phyloP scores from a whole-genome alignment of 1,140 invertebrate species.

The fruit fly (Drosophila melanogaster) region DNA sequence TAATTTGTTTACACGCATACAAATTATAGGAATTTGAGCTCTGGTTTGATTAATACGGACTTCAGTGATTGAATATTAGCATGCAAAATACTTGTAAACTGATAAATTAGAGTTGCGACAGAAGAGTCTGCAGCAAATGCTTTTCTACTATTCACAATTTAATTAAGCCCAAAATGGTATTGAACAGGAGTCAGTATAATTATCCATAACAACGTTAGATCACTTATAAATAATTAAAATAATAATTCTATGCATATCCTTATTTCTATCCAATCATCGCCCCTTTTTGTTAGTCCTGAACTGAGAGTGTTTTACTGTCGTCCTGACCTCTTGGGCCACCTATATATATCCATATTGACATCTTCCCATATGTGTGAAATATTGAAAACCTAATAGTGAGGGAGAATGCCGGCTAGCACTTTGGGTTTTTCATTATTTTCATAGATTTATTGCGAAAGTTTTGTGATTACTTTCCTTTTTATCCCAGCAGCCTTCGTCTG shows the following conservation, averaged over 20 bases:
- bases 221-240: no score
- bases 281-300: not conserved
- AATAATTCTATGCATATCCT: no score
- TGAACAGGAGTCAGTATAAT: no score
- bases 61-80: not conserved
- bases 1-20: not conserved
- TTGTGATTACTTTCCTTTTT: conserved; percentile 69
- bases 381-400: conserved; percentile 59
- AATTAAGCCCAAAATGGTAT: no score
- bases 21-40: not conserved
- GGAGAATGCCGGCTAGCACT: conserved; percentile 35
- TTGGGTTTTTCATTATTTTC: conserved; percentile 69
- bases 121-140: not conserved
- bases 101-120: no score
- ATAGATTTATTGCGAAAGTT: conserved; percentile 80
- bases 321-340: conserved; percentile 28
- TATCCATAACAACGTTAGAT: no score
- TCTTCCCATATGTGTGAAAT: conserved; percentile 33
- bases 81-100: not conserved
- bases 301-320: conserved; percentile 43
- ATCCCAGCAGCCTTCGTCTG: conserved; percentile 9
- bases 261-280: no score
- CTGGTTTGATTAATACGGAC: not conserved
- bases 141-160: not conserved
- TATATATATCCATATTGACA: conserved; percentile 37